Evolutionary conservation across 2,888 invertebrate genomes (phyloP), one percentile per base, ranked within the genome.

Genomic region (Petrophora chlorosata): DNA sequence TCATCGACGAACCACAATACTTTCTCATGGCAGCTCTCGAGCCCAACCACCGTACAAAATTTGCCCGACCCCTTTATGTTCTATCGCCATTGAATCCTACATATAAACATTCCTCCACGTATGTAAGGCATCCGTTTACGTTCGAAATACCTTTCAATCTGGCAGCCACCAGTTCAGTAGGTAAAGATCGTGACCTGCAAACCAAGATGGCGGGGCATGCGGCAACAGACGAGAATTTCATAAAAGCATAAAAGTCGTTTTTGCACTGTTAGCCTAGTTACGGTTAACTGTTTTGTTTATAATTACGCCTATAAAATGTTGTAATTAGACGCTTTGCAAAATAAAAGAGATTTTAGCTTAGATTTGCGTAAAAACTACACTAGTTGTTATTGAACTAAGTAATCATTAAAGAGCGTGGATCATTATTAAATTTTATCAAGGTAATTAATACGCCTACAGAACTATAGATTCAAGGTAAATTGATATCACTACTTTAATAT

Each of bases 181-280:
- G 40, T 29, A 29, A 39, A 39, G 16, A 12, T 40, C 46, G 46
- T 48, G 41, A 41, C 36, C 47, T 10, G 40, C 40, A 35, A 30
- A 10, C 17, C 15, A 48, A 36, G 25, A 12, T 14, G 29, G 28
- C 28, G 29, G 25, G 2, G 10, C n/a, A 8, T n/a, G 13, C 14
- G 12, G 0, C 25, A 10, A 25, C 29, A 14, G 15, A 16, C n/a
- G n/a, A 10, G 17, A 46, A 45, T 41, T 50, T 40, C 41, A 51
- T 32, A 53, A 51, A n/a, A n/a, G n/a, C n/a, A n/a, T n/a, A n/a
- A 47, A 45, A 43, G 22, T 36, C 34, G 46, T 53, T 53, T 56
- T 53, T 45, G 46, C 36, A 15, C 49, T 34, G 39, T 50, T 51
- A 53, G 33, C 51, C 51, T 35, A 56, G 51, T 43, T 53, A 32